Conservation (phyloP, 2,888 invertebrate genomes). For the Punctoribates punctum region DNA sequence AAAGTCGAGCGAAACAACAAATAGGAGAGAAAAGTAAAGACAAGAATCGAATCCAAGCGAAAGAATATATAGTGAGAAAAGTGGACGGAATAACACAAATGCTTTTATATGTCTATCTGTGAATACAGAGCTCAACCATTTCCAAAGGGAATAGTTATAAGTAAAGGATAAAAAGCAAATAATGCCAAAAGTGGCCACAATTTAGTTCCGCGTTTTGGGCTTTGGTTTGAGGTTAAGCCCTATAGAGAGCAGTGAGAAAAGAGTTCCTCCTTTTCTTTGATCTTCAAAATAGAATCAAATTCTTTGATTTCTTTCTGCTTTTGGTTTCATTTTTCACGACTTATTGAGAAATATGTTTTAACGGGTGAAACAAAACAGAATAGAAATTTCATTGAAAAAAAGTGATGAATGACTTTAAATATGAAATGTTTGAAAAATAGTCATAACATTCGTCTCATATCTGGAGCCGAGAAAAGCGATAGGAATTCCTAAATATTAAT, state of each 20-base stretch:
- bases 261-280: background rate
- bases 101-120: constrained; percentile 26
- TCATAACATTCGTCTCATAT: background rate
- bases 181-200: constrained; percentile 36
- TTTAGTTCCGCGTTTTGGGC: constrained; percentile 30
- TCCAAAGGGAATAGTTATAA: constrained; percentile 30
- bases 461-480: background rate
- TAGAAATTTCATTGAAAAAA: constrained; percentile 25
- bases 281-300: background rate
- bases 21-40: background rate
- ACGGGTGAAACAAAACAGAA: constrained; percentile 6
- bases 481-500: background rate
- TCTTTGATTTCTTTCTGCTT: constrained; percentile 6
- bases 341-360: constrained; percentile 13
- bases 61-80: constrained; percentile 4
- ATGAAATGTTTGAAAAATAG: constrained; percentile 15
- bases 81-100: background rate
- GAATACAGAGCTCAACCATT: background rate
- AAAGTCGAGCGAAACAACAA: constrained; percentile 4
- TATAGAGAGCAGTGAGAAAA: background rate
- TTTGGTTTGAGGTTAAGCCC: constrained; percentile 33
- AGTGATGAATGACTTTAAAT: constrained; percentile 30
- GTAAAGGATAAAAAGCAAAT: constrained; percentile 32
- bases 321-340: constrained; percentile 25
- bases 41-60: background rate